Evolutionary conservation across 2,888 invertebrate species (phyloP).

Genomic region (Salticus scenicus): DNA sequence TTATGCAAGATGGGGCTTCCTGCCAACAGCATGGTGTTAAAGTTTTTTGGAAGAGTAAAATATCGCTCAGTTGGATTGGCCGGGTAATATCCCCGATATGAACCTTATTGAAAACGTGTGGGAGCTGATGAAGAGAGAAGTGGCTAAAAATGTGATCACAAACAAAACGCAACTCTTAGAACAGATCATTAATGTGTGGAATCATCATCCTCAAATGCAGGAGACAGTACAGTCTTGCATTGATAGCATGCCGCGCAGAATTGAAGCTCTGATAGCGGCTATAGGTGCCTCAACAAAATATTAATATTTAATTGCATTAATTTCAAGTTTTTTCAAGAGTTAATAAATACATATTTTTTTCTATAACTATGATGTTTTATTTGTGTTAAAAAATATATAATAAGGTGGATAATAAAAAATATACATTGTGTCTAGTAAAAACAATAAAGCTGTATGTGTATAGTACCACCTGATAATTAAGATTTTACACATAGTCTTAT

Average conservation of each 20-base stretch:
- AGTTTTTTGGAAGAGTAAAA: neutral
- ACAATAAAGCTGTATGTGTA: too few species aligned
- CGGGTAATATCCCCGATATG: neutral
- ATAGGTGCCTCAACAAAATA: constrained; percentile 2
- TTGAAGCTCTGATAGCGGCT: neutral
- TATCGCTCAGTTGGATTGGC: neutral
- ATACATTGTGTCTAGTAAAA: neutral
- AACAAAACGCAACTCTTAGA: neutral
- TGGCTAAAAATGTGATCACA: constrained; percentile 13
- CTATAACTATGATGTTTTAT: too few species aligned
- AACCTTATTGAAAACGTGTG: neutral
- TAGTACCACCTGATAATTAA: neutral
- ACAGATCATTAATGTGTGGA: neutral
- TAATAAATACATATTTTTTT: too few species aligned
- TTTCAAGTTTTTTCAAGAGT: neutral
- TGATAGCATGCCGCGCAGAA: neutral
- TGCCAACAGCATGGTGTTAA: constrained; percentile 12
- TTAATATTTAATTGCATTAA: constrained; percentile 2
- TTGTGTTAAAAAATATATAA: neutral
- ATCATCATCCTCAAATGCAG: neutral
- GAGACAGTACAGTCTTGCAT: neutral
- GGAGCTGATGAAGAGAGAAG: constrained; percentile 4
- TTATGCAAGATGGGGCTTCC: constrained; percentile 7
- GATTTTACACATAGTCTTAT: neutral
- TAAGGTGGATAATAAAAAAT: neutral